phyloP scores from a whole-genome alignment of 30 jellyfish, hydroid and myxozoan species.

The Pseudorhiza aurosa region DNA sequence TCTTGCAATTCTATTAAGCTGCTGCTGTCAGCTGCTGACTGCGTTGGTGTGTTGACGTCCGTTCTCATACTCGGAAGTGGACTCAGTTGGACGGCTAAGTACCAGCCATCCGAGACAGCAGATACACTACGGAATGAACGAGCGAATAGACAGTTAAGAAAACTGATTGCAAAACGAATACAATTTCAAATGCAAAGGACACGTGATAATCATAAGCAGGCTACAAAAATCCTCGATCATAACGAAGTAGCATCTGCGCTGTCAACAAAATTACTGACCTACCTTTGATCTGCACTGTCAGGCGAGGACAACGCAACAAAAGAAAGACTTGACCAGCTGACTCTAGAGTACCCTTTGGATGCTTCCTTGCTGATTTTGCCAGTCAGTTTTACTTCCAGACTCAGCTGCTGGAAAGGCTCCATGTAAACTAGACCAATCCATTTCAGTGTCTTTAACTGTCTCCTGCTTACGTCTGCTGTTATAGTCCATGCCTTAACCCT shows the following conservation, averaged over 20 bases:
- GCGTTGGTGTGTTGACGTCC: neutral
- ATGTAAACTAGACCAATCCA: slow-evolving; percentile 63
- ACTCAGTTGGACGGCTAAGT: neutral
- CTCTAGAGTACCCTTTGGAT: neutral
- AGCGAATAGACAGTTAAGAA: neutral
- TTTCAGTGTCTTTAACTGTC: slow-evolving; percentile 30
- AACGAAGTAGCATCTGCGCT: too few relatives aligned
- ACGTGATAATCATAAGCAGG: neutral
- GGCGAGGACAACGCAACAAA: slow-evolving; percentile 56
- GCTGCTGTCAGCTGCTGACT: neutral
- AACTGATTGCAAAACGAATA: neutral
- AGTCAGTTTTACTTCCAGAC: slow-evolving; percentile 29
- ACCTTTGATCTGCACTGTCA: slow-evolving; percentile 3
- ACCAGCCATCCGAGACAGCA: slow-evolving; percentile 13
- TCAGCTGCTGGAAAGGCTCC: slow-evolving; percentile 69
- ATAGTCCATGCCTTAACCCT: slow-evolving; percentile 2
- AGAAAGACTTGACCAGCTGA: slow-evolving; percentile 61
- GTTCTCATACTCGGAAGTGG: neutral
- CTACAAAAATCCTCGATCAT: neutral
- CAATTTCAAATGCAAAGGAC: neutral
- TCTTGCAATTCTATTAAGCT: neutral
- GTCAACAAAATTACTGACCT: too few relatives aligned
- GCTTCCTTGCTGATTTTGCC: neutral
- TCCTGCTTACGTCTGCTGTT: slow-evolving; percentile 16
- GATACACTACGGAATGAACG: neutral